Evolutionary conservation across 2,888 invertebrate species (phyloP), one percentile per base, ranked within the genome.

Genomic region (Troides oblongomaculatus): DNA sequence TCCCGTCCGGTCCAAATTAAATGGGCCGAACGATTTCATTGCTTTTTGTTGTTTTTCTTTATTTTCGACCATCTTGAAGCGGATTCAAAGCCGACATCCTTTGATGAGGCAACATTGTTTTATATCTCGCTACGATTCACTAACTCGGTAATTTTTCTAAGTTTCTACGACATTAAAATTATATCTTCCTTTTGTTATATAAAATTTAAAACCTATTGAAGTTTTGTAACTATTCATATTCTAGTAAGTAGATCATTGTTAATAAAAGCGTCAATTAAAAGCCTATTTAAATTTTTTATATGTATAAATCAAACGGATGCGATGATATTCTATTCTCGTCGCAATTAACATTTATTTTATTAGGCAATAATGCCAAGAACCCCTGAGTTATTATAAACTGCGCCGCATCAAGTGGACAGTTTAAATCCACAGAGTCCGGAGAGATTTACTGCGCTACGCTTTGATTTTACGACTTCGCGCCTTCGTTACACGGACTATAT

Each of bases 1-100:
- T 86, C 87, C 85, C 92, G 92, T 92, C 92, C 92, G 92, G 92
- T 90, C 82, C 85, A 84, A 82, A 82, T 87, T 91, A 92, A 92
- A 92, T 92, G 92, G 90, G 85, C 92, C 92, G 92, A 82, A 84
- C 86, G 81, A 89, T 89, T 90, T 88, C 84, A 86, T 85, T 81
- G 85, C 84, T 81, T 85, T 84, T 85, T 81, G 75, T 84, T 81
- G 79, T 81, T 84, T 79, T 81, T 76, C 77, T 84, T 81, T 79
- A 78, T 81, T 81, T 81, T 77, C 74, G 74, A 74, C 72, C 74
- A 73, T 74, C 59, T 76, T 76, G 78, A 82, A 78, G 71, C 70
- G 72, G 77, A 81, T 84, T 87, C 86, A 50, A 86, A 87, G 84
- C 83, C 87, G 85, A 84, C 84, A 83, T 88, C 86, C 91, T 92